Percentiles rank a stretch among this genome's conserved stretches.
Evolutionary conservation across 2,797 vertebrate genomes (phyloP).

Genomic region (Epinephelus coioides): DNA sequence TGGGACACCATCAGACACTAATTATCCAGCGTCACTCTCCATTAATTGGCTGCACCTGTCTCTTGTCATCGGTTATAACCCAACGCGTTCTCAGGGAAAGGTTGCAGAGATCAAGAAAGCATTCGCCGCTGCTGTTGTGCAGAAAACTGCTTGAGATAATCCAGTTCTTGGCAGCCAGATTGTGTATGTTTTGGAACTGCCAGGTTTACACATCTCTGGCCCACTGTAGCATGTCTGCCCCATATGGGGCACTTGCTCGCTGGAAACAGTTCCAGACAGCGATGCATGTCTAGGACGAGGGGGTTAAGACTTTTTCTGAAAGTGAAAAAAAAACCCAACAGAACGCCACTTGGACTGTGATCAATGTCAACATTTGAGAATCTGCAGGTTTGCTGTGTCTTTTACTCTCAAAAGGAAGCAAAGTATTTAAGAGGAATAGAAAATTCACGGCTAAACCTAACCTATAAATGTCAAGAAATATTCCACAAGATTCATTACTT

Average conservation of each 20-base stretch:
- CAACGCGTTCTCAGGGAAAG: slow-evolving; percentile 79
- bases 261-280: slow-evolving; percentile 68
- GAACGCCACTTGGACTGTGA: slow-evolving; percentile 47
- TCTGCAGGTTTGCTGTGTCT: slow-evolving; percentile 28
- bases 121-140: slow-evolving; percentile 62
- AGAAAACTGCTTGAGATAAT: slow-evolving; percentile 82
- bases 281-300: slow-evolving; percentile 46
- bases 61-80: slow-evolving; percentile 88
- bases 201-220: slow-evolving; percentile 78
- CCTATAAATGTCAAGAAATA: neutral
- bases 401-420: neutral
- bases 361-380: slow-evolving; percentile 40
- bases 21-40: slow-evolving; percentile 73
- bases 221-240: slow-evolving; percentile 76
- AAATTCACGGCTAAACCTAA: neutral
- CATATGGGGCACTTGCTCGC: slow-evolving; percentile 67
- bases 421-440: slow-evolving; percentile 2
- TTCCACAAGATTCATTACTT: neutral
- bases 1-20: slow-evolving; percentile 63
- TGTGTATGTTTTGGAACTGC: slow-evolving; percentile 83
- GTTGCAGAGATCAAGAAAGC: slow-evolving; percentile 80
- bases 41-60: slow-evolving; percentile 92
- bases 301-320: slow-evolving; percentile 40
- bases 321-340: slow-evolving; percentile 45
- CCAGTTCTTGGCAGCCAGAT: slow-evolving; percentile 81